Conservation (phyloP, 2,797 vertebrate species). For the Syngnathus acus region DNA sequence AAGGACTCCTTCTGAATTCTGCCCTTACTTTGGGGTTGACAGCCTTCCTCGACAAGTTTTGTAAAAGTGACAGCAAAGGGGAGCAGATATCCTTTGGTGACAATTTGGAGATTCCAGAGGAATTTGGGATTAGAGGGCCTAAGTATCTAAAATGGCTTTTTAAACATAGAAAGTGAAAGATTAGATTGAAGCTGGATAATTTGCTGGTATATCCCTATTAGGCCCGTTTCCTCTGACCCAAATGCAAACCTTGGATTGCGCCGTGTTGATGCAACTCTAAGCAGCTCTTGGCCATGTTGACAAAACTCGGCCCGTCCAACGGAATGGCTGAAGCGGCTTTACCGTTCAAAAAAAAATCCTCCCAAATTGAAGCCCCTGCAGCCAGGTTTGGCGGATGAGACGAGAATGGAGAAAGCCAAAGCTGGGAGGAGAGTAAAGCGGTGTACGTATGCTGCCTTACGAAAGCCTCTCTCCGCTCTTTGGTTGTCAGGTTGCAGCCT, state of each 20-base stretch:
- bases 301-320: conserved; percentile 44
- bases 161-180: conserved; percentile 43
- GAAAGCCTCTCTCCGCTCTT: conserved; percentile 54
- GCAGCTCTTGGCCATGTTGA: conserved; percentile 46
- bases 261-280: conserved; percentile 39
- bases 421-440: conserved; percentile 47
- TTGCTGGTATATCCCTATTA: conserved; percentile 39
- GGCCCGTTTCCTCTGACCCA: conserved; percentile 48
- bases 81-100: conserved; percentile 5
- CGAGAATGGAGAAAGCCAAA: not conserved
- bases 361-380: conserved; percentile 22
- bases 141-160: conserved; percentile 53
- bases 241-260: conserved; percentile 41
- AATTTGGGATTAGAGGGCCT: conserved; percentile 48
- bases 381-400: conserved; percentile 31
- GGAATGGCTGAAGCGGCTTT: conserved; percentile 41
- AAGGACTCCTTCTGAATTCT: conserved; percentile 35
- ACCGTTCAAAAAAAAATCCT: conserved; percentile 9
- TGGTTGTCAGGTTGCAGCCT: conserved; percentile 63
- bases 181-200: conserved; percentile 44
- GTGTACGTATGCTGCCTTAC: conserved; percentile 56
- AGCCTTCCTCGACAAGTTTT: conserved; percentile 29
- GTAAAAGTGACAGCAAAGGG: conserved; percentile 21
- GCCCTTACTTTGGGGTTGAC: conserved; percentile 25
- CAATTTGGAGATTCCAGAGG: conserved; percentile 14